Base-by-base conservation (phyloP, 1,140 invertebrate genomes). In the Centruroides sculpturatus region DNA sequence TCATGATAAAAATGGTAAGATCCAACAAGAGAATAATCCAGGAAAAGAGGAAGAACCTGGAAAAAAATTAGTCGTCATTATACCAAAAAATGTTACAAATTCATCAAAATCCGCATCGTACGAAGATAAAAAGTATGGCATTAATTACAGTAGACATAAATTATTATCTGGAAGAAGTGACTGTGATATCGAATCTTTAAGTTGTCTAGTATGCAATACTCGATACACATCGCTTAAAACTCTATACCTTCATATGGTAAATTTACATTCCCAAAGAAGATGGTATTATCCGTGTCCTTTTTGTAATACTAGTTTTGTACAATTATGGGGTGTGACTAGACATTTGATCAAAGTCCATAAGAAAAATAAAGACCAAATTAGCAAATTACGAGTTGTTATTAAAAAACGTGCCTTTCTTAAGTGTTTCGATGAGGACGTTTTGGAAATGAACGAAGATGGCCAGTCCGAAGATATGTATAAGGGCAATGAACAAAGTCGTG, bases 201-300 rank as follows among this genome's bases (percentile, higher is more conserved):
- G 55, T 47, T 71, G 70, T 59, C 51, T 66, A 9, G 59, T 47
- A 23, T 76, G 73, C 55, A 68, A 68, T 11, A 65, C 61, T 7
- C 56, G 60, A 11, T 74, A 69, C 62, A 63, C 64, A 3, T 66
- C 66, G 2, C 60, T 66, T 5, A 73, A 71, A 61, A 70, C 69
- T 12, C 60, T 75, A n/a, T 59, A 62, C 35, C 68, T 70, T 66
- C 75, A 76, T 57, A 70, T 73, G 65, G 59, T 68, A 54, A 68
- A 63, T 23, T 59, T 69, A 51, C 75, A 76, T 60, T 65, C 69
- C 13, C 64, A 64, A 8, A 67, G 64, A 50, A 59, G 71, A n/a
- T 62, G 64, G 3, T 69, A 71, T 63, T 74, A 68, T 59, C 72
- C 71, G 3, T 76, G 75, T 63, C 68, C 70, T 7, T 70, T 70